Evolutionary conservation across 2,888 invertebrate genomes (phyloP).

Genomic region (Eulithis prunata): DNA sequence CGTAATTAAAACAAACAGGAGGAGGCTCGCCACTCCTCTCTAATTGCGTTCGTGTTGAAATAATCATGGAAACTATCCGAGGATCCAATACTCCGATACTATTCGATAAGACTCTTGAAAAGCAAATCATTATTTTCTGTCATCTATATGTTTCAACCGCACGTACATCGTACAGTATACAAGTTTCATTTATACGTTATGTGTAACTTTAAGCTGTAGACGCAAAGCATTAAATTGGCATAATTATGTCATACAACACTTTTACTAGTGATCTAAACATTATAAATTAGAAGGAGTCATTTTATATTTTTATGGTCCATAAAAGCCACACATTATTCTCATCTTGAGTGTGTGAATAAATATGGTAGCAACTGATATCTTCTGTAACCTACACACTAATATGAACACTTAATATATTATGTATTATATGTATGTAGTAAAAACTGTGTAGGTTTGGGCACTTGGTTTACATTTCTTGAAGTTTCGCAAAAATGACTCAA

Average conservation of each 20-base stretch:
- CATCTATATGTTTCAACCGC: background rate
- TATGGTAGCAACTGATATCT: background rate
- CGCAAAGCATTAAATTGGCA: too few species aligned
- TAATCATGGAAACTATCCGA: constrained; percentile 74
- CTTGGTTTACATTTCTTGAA: too few species aligned
- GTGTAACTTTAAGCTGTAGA: too few species aligned
- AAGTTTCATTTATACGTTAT: too few species aligned
- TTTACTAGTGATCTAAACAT: constrained; percentile 1
- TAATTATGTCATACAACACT: background rate
- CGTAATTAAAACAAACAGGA: constrained; percentile 83
- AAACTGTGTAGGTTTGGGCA: too few species aligned
- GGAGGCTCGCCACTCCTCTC: constrained; percentile 78
- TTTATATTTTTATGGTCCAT: constrained; percentile 12
- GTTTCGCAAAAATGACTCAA: too few species aligned
- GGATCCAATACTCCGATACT: constrained; percentile 47
- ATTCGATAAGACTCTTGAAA: constrained; percentile 19
- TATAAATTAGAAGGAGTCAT: constrained; percentile 7
- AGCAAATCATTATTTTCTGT: constrained; percentile 14
- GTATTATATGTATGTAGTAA: too few species aligned
- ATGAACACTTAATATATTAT: too few species aligned
- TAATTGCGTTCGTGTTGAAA: constrained; percentile 81
- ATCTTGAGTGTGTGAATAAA: constrained; percentile 8
- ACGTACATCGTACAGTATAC: too few species aligned
- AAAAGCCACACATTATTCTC: constrained; percentile 15
- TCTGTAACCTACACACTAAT: background rate